Evolutionary conservation across 2,888 invertebrate species (phyloP), one percentile per base, ranked within the genome.

Genomic region (Acrobeloides nanus): DNA sequence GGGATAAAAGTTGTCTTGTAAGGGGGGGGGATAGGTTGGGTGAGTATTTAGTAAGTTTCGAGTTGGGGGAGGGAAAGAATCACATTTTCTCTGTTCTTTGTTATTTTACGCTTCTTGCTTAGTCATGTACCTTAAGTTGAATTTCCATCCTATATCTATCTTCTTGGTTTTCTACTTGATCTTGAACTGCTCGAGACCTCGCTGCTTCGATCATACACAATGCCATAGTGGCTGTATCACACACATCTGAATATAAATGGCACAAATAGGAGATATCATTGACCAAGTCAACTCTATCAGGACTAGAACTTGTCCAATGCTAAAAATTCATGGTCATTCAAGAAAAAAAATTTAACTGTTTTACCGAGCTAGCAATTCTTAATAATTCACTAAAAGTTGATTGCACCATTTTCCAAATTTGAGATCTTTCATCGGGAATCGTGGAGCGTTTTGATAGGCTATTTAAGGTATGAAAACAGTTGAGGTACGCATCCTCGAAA

Each of bases 121-220:
- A n/a, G 21, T 46, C 18, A 47, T 21, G 20, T 27, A 56, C 31
- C 20, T 40, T 53, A 21, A 37, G 35, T 10, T 54, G 33, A 15
- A 34, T 20, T 32, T 27, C 42, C 20, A 59, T 57, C 32, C 32
- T 26, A 21, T 31, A 33, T 2, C 20, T 18, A 47, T 25, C 12
- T 38, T 31, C n/a, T 48, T 32, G 8, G 25, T 54, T 26, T n/a
- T 31, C 50, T 17, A 25, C 26, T 39, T 20, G 26, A 10, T 51
- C 51, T 10, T 38, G 18, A 8, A 32, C 37, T 20, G 25, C 21
- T 10, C 64, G 40, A 6, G 68, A 61, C 27, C 68, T 51, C 8
- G 64, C 66, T 7, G 66, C 61, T 53, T 68, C 68, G 46, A 68
- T 66, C 25, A 62, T 60, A 40, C 66, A 61, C n/a, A 69, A 42